Evolutionary conservation across 2,888 invertebrate genomes (phyloP).

Genomic region (Hyppa rectilinea): DNA sequence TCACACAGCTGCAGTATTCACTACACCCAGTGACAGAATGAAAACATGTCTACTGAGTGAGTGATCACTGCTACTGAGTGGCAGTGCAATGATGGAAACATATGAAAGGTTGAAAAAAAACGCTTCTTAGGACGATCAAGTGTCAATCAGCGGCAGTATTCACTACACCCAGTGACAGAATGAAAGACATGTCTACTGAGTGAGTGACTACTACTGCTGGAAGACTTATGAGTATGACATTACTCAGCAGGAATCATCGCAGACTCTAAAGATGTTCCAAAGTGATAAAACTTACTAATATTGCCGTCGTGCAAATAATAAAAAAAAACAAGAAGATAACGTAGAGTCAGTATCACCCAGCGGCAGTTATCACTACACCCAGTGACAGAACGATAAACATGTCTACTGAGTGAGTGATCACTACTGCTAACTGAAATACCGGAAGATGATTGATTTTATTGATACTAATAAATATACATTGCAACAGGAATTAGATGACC

Average conservation of each 20-base stretch:
- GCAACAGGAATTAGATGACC: too few relatives aligned
- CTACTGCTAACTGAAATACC: too few relatives aligned
- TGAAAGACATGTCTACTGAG: slow-evolving; percentile 67
- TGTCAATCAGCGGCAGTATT: not conserved
- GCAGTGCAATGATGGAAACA: not conserved
- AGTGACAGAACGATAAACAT: slow-evolving; percentile 68
- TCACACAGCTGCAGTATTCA: slow-evolving; percentile 50
- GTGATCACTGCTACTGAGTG: not conserved
- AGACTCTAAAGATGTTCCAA: too few relatives aligned
- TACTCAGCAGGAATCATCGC: too few relatives aligned
- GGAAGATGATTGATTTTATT: too few relatives aligned
- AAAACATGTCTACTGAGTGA: not conserved
- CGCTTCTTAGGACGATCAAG: not conserved
- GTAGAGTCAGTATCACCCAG: slow-evolving; percentile 36
- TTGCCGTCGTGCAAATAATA: too few relatives aligned
- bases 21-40: slow-evolving; percentile 67
- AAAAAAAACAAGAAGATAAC: too few relatives aligned
- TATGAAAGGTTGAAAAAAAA: not conserved
- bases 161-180: slow-evolving; percentile 28
- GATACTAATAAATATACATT: too few relatives aligned
- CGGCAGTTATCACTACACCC: slow-evolving; percentile 64
- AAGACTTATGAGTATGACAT: too few relatives aligned
- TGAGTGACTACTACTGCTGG: slow-evolving; percentile 30
- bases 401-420: slow-evolving; percentile 62
- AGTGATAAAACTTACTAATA: too few relatives aligned